phyloP scores from a whole-genome alignment of 1,140 invertebrate species.

The Bombus impatiens region DNA sequence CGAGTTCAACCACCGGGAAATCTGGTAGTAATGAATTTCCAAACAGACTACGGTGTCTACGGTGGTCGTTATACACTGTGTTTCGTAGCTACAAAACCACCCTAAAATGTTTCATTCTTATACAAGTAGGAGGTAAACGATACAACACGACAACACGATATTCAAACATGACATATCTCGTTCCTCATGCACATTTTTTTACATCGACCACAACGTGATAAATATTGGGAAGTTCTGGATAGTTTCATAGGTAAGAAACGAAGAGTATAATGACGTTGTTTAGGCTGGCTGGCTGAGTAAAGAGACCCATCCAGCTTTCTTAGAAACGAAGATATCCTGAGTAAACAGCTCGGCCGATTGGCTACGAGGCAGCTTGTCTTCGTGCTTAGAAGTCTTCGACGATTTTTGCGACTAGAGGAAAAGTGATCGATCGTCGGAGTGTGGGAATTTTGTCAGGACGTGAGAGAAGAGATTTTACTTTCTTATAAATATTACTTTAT shows the following conservation, averaged over 20 bases:
- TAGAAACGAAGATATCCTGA: slow-evolving; percentile 30
- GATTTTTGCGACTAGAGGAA: not conserved
- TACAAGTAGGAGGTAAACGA: too few species aligned
- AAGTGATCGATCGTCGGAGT: not conserved
- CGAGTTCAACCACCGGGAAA: slow-evolving; percentile 24
- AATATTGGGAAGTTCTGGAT: not conserved
- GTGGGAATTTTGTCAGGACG: not conserved
- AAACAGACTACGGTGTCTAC: not conserved
- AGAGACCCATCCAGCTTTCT: slow-evolving; percentile 30
- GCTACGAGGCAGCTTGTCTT: not conserved
- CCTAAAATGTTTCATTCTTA: not conserved
- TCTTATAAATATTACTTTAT: too few species aligned
- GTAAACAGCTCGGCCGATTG: slow-evolving; percentile 46
- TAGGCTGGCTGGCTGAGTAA: slow-evolving; percentile 29
- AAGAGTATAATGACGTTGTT: not conserved
- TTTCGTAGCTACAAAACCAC: not conserved
- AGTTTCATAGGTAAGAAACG: not conserved
- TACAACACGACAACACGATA: too few species aligned
- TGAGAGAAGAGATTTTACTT: not conserved
- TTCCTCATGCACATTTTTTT: too few species aligned
- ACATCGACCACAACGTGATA: too few species aligned
- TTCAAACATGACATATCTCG: too few species aligned
- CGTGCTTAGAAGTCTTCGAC: slow-evolving; percentile 7
- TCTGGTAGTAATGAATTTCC: slow-evolving; percentile 62
- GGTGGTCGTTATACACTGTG: not conserved